Percentiles rank a stretch among this genome's conserved stretches.
These are phyloP conservation scores for Xenopus petersii DNA, from an alignment of 2,797 vertebrate species.

Conservation along the genomic window DNA sequence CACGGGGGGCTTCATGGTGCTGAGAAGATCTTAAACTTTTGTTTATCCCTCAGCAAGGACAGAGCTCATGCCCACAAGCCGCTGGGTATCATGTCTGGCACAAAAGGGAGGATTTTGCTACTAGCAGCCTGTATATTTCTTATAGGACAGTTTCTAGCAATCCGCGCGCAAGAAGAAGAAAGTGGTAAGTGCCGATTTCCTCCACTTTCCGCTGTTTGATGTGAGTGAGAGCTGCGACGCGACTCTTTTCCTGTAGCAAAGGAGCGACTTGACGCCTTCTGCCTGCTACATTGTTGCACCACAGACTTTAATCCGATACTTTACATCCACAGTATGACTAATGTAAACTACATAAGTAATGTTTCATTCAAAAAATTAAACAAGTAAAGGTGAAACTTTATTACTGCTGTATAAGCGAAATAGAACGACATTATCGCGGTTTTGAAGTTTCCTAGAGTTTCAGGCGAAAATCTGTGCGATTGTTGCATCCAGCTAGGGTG, in stretches of 20 bases:
- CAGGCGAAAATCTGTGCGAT: not conserved
- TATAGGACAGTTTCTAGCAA: constrained; percentile 64
- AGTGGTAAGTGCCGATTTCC: constrained; percentile 33
- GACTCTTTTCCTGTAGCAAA: no score
- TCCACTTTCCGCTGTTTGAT: not conserved
- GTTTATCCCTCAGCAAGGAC: constrained; percentile 54
- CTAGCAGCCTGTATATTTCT: constrained; percentile 66
- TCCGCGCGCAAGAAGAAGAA: constrained; percentile 63
- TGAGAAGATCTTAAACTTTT: constrained; percentile 59
- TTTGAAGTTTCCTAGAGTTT: not conserved
- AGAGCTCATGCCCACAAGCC: constrained; percentile 59
- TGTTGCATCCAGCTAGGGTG: constrained; percentile 58
- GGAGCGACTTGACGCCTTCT: no score
- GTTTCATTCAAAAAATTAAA: no score
- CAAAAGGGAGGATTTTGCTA: constrained; percentile 65
- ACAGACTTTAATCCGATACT: no score
- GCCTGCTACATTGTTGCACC: no score
- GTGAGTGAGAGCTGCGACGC: no score
- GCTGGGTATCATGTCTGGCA: constrained; percentile 68
- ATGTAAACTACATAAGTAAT: no score
- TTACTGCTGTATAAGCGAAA: no score
- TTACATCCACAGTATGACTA: no score
- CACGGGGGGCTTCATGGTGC: constrained; percentile 68
- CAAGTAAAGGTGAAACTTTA: no score
- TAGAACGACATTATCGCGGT: no score